phyloP scores from a whole-genome alignment of 2,113 vertebrate genomes.

The Noctilio leporinus region DNA sequence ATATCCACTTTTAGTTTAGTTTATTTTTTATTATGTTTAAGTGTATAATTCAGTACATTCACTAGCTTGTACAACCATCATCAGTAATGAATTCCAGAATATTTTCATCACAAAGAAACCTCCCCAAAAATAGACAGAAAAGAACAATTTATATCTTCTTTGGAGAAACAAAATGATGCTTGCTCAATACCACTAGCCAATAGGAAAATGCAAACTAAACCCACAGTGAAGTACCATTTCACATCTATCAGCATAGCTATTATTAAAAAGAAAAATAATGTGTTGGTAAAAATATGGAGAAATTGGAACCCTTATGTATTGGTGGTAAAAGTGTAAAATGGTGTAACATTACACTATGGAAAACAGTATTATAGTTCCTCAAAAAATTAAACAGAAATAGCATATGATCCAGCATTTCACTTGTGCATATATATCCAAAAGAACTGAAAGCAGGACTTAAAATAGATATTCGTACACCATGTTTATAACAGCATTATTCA shows the following conservation, averaged over 20 bases:
- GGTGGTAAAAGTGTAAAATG: neutral
- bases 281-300: neutral
- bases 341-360: neutral
- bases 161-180: neutral
- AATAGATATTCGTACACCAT: neutral
- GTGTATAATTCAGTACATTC: neutral
- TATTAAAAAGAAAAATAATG: neutral
- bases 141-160: neutral
- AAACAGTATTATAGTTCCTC: too few species aligned
- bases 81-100: neutral
- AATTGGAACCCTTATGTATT: neutral
- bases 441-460: neutral
- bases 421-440: neutral
- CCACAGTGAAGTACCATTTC: neutral
- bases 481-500: neutral
- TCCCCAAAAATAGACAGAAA: neutral
- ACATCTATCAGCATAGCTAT: neutral
- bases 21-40: neutral
- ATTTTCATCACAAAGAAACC: neutral
- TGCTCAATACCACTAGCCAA: too few species aligned
- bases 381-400: conserved; percentile 3
- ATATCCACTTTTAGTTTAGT: neutral
- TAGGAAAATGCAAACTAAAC: too few species aligned
- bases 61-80: neutral
- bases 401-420: neutral